Evolutionary conservation across 1,140 invertebrate genomes (phyloP).

Genomic region (Ctenoplectra terminalis): DNA sequence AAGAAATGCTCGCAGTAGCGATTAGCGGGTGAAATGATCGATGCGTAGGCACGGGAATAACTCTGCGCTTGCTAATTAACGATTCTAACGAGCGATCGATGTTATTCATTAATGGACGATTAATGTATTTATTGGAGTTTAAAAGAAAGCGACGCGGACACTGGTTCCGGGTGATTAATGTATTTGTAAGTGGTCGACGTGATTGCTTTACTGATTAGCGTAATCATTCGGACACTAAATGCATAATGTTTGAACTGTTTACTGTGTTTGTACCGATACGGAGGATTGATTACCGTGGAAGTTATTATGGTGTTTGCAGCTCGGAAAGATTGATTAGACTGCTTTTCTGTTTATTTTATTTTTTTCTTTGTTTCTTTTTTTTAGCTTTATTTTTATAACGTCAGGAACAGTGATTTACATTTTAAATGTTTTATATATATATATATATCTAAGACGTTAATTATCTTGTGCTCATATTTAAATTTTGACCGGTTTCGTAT

Average conservation of each 20-base stretch:
- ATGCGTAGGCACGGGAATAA: not conserved
- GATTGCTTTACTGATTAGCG: slow-evolving; percentile 26
- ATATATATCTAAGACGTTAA: no score
- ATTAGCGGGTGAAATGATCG: not conserved
- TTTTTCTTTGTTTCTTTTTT: no score
- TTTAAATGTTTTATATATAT: no score
- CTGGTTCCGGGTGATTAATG: slow-evolving; percentile 16
- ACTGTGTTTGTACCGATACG: not conserved
- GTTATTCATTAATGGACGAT: slow-evolving; percentile 11
- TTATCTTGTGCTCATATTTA: no score
- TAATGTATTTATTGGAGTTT: slow-evolving; percentile 19
- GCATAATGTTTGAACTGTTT: slow-evolving; percentile 10
- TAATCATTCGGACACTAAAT: slow-evolving; percentile 20
- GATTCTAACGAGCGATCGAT: not conserved
- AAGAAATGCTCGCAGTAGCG: not conserved
- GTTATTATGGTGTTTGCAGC: not conserved
- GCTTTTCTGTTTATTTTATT: not conserved
- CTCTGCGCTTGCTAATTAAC: slow-evolving; percentile 12
- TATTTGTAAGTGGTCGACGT: slow-evolving; percentile 2
- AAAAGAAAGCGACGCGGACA: slow-evolving; percentile 11
- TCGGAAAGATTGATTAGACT: not conserved
- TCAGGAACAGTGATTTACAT: no score
- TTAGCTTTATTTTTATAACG: no score
- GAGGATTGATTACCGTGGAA: not conserved
- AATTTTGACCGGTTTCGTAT: no score